These are phyloP conservation scores for Heliconius eleuchia DNA, from an alignment of 1,140 invertebrate genomes.

Conservation along the genomic window DNA sequence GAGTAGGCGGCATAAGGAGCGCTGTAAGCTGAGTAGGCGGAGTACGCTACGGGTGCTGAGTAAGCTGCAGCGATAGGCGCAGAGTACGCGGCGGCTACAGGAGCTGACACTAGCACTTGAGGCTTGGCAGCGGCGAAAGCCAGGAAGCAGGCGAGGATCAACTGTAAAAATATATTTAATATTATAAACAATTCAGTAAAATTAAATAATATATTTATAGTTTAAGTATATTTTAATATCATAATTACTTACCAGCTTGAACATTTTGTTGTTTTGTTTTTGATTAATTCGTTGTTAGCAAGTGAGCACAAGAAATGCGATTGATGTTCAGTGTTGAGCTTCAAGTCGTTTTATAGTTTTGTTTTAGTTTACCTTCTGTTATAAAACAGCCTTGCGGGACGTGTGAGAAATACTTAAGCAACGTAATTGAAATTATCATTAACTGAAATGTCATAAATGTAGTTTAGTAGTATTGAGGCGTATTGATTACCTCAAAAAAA, in stretches of 20 bases:
- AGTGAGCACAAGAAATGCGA: constrained; percentile 36
- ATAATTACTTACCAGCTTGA: constrained; percentile 39
- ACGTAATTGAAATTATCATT: background rate
- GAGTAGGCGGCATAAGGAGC: constrained; percentile 64
- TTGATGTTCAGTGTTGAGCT: constrained; percentile 38
- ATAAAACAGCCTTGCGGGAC: constrained; percentile 49
- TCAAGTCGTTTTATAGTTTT: constrained; percentile 34
- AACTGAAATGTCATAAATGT: no score
- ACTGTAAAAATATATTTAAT: constrained; percentile 48
- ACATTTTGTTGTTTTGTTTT: constrained; percentile 42
- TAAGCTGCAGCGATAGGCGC: constrained; percentile 58
- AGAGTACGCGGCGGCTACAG: constrained; percentile 68
- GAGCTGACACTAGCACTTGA: constrained; percentile 45
- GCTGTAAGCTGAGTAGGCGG: constrained; percentile 67
- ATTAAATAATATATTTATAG: no score
- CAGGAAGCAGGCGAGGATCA: constrained; percentile 65
- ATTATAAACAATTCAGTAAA: background rate
- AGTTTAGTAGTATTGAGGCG: no score
- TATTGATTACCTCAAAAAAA: no score
- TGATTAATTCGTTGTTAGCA: constrained; percentile 30
- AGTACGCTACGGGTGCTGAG: constrained; percentile 54
- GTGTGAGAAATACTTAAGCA: constrained; percentile 48
- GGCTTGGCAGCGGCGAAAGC: constrained; percentile 51
- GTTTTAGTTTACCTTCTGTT: constrained; percentile 45
- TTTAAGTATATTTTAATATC: background rate